Evolutionary conservation across 2,888 invertebrate genomes (phyloP).

Genomic region (Drosophila imparisetae): DNA sequence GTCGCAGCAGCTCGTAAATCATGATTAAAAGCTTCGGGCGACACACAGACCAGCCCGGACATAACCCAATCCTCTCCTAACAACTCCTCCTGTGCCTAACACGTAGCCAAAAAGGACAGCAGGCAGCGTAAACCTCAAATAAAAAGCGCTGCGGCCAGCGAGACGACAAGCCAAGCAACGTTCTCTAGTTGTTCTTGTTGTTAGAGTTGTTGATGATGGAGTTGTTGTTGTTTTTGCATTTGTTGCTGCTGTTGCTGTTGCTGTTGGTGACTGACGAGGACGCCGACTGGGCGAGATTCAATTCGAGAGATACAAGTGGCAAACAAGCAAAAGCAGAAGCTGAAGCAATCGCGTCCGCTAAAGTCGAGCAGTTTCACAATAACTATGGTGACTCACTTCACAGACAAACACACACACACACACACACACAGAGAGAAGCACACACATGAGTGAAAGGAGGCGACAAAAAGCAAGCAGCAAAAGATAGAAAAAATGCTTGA

Average conservation of each 20-base stretch:
- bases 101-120: constrained; percentile 56
- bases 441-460: constrained; percentile 12
- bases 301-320: constrained; percentile 78
- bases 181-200: neutral
- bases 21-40: constrained; percentile 82
- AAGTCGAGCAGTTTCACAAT: constrained; percentile 62
- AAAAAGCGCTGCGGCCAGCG: constrained; percentile 69
- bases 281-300: constrained; percentile 74
- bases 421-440: constrained; percentile 6
- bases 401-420: constrained; percentile 27
- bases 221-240: constrained; percentile 15
- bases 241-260: constrained; percentile 18
- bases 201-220: constrained; percentile 12
- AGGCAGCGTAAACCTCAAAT: constrained; percentile 62
- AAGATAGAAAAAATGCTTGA: constrained; percentile 43
- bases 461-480: constrained; percentile 23
- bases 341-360: constrained; percentile 40
- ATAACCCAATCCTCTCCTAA: constrained; percentile 40
- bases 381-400: constrained; percentile 71
- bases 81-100: constrained; percentile 67
- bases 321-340: constrained; percentile 51
- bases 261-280: constrained; percentile 60
- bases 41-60: constrained; percentile 57
- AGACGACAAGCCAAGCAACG: constrained; percentile 58
- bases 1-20: constrained; percentile 76